phyloP scores from a whole-genome alignment of 2,888 invertebrate species.

The Calameuta pallipes region DNA sequence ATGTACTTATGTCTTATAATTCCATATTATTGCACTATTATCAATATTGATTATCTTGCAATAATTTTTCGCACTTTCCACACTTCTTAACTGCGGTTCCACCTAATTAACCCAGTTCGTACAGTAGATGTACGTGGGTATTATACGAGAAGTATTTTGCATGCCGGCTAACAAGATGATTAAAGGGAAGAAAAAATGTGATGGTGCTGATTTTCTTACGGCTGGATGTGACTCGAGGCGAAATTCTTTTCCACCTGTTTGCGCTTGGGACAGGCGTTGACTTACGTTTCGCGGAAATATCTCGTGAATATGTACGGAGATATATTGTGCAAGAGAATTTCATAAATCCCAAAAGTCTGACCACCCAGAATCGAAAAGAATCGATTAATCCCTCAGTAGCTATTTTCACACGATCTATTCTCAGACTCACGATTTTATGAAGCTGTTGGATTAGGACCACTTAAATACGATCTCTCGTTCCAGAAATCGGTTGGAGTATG shows the following conservation, averaged over 20 bases:
- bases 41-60: too few species aligned
- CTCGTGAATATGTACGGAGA: neutral
- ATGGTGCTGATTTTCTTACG: neutral
- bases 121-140: neutral
- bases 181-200: conserved; percentile 8
- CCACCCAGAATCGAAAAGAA: neutral
- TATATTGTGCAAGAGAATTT: neutral
- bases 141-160: conserved; percentile 7
- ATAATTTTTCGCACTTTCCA: neutral
- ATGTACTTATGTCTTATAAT: too few species aligned
- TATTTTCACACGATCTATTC: neutral
- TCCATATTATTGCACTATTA: too few species aligned
- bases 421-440: neutral
- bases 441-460: neutral
- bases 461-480: neutral
- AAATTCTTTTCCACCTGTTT: neutral
- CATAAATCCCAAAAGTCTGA: neutral
- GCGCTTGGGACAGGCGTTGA: neutral
- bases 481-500: neutral
- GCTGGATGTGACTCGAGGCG: neutral
- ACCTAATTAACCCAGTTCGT: neutral
- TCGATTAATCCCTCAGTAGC: neutral
- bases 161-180: conserved; percentile 28
- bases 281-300: neutral
- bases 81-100: neutral